Evolutionary conservation across 2,888 invertebrate genomes (phyloP), one percentile per base, ranked within the genome.

Genomic region (Melieria omissa): DNA sequence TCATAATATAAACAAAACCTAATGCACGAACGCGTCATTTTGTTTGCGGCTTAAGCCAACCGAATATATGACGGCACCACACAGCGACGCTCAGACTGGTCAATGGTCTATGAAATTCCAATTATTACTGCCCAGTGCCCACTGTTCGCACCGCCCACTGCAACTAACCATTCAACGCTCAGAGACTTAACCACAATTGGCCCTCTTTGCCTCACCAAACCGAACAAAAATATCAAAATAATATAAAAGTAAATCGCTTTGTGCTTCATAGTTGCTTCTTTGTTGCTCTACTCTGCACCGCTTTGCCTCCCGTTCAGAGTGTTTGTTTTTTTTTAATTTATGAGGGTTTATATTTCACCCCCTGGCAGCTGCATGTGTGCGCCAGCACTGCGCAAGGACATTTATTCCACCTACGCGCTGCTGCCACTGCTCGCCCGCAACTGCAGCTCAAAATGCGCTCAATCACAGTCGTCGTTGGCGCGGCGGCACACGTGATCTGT

Each of bases 41-140:
- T 29, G 29, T 29, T 29, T 29, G 29, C 29, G 29, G 29, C 1
- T 7, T 29, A 41, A 58, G 12, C 55, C 45, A n/a, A 70, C 65
- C 58, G 63, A 63, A 71, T 58, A 57, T 12, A 9, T 47, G 45
- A 45, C 61, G 46, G 61, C 70, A 62, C 44, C 65, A 63, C 63
- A 69, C 65, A 61, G 67, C 74, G 63, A 29, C 29, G 29, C 3
- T 67, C 72, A 71, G 65, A 73, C 71, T 69, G 71, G 70, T 74
- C 75, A 73, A 75, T 75, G 65, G 75, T 73, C 73, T 74, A 76
- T 76, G 73, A 74, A 76, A 75, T 73, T 75, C 73, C 76, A 76
- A 81, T 80, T 80, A 82, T 73, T 8, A 6, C 46, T 14, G 9
- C 16, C 16, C 58, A 41, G 4, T 49, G 14, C n/a, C 29, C 46